Base-by-base conservation (phyloP, 2,888 invertebrate species). In the Leucophenga maculata region DNA sequence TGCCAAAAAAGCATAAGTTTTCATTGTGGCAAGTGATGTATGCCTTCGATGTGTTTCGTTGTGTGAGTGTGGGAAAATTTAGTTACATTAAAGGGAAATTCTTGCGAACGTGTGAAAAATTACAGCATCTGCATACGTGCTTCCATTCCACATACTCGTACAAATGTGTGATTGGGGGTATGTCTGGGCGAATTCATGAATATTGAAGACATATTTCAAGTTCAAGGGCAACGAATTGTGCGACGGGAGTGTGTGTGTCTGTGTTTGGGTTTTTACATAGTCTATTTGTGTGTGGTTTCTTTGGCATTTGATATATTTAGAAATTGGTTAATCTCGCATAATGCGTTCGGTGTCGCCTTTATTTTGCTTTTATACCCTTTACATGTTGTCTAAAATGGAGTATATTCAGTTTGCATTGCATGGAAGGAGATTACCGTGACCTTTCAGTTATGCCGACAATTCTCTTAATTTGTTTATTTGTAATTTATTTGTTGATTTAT, bases 71-170 rank as follows among this genome's bases (percentile, higher is more conserved):
- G 26, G 13, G 55, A 18, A 55, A 31, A 59, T 32, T 64, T 64
- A 44, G 62, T 64, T 64, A 64, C 48, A 64, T 64, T 64, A 22
- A 14, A 20, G 62, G 16, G 18, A 60, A 13, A 46, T 64, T 46
- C 14, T 22, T 18, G 46, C 11, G n/a, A 64, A 48, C 13, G 22
- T 64, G 62, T 64, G 62, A 64, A 64, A 64, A 48, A 64, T 64
- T 64, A 46, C 48, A 22, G 18, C 46, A 57, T 55, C 66, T 50
- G 31, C 48, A 11, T 68, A 20, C 39, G 52, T 52, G 48, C 46
- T 48, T 57, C 14, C 3, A 20, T 26, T 46, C 3, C 3, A 26
- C 39, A 39, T 39, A 11, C 8, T 39, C 39, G 54, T 64, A 20
- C n/a, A n/a, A n/a, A n/a, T n/a, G n/a, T n/a, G n/a, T n/a, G n/a